phyloP scores from a whole-genome alignment of 1,140 invertebrate species.

The Danaus plexippus region DNA sequence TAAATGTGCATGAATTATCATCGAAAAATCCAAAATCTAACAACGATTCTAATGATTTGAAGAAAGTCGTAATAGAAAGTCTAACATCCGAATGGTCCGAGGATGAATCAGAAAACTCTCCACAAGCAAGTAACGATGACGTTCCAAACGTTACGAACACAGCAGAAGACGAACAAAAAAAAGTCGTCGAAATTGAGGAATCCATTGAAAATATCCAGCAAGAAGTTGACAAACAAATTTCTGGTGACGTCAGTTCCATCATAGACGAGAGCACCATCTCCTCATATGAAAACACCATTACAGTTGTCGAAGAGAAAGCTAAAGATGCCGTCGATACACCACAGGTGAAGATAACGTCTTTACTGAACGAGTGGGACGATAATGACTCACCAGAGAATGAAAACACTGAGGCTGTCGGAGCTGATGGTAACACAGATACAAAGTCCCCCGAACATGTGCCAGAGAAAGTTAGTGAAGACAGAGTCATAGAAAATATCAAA shows the following conservation, averaged over 20 bases:
- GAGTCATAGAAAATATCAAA: slow-evolving; percentile 3
- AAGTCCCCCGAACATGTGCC: too few species aligned
- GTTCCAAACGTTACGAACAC: neutral
- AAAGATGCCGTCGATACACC: neutral
- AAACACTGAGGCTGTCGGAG: slow-evolving; percentile 6
- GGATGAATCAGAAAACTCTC: slow-evolving; percentile 38
- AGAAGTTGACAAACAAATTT: slow-evolving; percentile 50
- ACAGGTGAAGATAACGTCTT: slow-evolving; percentile 57
- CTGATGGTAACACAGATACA: slow-evolving; percentile 1
- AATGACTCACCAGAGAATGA: slow-evolving; percentile 61
- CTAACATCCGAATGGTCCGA: slow-evolving; percentile 65
- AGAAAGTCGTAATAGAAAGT: slow-evolving; percentile 34
- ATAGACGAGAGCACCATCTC: slow-evolving; percentile 4
- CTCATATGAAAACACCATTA: too few species aligned
- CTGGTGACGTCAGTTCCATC: slow-evolving; percentile 13
- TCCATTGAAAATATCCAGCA: slow-evolving; percentile 67
- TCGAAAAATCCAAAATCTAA: slow-evolving; percentile 4
- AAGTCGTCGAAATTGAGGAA: slow-evolving; percentile 49
- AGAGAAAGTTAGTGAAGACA: slow-evolving; percentile 1
- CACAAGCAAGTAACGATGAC: slow-evolving; percentile 8
- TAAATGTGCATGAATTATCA: slow-evolving; percentile 19
- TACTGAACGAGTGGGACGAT: slow-evolving; percentile 69
- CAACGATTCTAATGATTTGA: neutral
- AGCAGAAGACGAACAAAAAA: slow-evolving; percentile 10
- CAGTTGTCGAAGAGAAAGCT: too few species aligned